Percentiles rank a stretch among this genome's conserved stretches.
These are phyloP conservation scores for Patella caerulea DNA, from an alignment of 2,888 invertebrate species.

Conservation along the genomic window DNA sequence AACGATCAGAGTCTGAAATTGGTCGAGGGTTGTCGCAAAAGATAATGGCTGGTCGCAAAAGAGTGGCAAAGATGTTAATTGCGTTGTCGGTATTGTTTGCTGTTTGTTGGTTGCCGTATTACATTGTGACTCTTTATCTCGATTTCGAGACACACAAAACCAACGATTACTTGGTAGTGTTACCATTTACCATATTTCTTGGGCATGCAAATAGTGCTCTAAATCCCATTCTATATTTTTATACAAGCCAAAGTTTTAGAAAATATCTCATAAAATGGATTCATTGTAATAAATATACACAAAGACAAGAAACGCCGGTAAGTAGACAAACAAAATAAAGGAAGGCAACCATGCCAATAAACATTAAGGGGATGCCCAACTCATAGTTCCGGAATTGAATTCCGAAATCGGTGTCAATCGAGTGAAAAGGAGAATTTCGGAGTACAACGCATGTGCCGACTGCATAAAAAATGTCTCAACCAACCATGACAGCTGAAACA, in stretches of 20 bases:
- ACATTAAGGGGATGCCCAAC: too few species aligned
- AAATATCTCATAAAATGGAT: conserved; percentile 74
- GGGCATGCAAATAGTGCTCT: conserved; percentile 85
- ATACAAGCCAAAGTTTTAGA: conserved; percentile 82
- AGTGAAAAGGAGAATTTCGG: too few species aligned
- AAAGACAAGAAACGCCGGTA: conserved; percentile 31
- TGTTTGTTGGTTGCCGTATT: conserved; percentile 85
- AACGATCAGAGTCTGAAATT: conserved; percentile 55
- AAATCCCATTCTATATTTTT: conserved; percentile 83
- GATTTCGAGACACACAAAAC: conserved; percentile 73
- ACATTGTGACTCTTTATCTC: conserved; percentile 79
- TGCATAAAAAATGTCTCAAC: too few species aligned
- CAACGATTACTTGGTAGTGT: conserved; percentile 71
- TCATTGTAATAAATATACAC: conserved; percentile 42
- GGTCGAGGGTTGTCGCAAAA: conserved; percentile 50
- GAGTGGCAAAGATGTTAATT: conserved; percentile 83
- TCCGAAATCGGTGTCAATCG: too few species aligned
- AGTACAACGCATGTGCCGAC: too few species aligned
- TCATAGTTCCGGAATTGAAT: too few species aligned
- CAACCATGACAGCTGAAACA: too few species aligned
- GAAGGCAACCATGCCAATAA: too few species aligned
- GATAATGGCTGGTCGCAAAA: conserved; percentile 78
- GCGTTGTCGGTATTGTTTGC: conserved; percentile 83
- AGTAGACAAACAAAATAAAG: conserved; percentile 21
- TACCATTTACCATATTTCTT: conserved; percentile 79